Evolutionary conservation across 2,888 invertebrate species (phyloP).

Genomic region (Drosophila meridiana): DNA sequence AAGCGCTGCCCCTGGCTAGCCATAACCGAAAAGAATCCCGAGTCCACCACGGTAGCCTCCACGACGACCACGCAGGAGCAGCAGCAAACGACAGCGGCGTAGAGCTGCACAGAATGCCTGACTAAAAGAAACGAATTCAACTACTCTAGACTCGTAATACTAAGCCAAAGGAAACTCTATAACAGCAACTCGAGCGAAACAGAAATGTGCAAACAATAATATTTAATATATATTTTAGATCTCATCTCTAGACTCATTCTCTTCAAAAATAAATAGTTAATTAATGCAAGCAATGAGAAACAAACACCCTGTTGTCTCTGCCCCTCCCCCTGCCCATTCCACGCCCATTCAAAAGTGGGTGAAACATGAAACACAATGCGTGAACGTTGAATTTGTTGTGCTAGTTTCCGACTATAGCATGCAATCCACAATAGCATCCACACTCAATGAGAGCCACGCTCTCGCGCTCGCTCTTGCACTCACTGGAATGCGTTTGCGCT

Average conservation of each 20-base stretch:
- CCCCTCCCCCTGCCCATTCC: not conserved
- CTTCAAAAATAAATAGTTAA: conserved; percentile 59
- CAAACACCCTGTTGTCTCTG: conserved; percentile 15
- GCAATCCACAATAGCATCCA: conserved; percentile 54
- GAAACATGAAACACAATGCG: conserved; percentile 28
- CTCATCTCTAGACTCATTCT: conserved; percentile 50
- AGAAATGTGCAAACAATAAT: conserved; percentile 6
- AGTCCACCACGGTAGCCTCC: conserved; percentile 86
- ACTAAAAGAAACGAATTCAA: no score
- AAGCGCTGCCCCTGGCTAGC: conserved; percentile 91
- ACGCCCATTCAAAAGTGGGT: not conserved
- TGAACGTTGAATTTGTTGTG: conserved; percentile 51
- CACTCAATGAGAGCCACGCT: conserved; percentile 17
- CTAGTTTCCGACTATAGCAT: conserved; percentile 47
- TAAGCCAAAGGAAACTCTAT: conserved; percentile 26
- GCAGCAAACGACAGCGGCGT: conserved; percentile 83
- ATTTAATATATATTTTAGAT: conserved; percentile 15
- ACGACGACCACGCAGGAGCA: conserved; percentile 75
- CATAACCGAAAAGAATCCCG: conserved; percentile 88
- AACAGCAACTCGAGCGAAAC: conserved; percentile 3
- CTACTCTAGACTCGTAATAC: conserved; percentile 47
- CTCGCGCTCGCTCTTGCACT: conserved; percentile 20
- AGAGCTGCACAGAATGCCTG: conserved; percentile 22
- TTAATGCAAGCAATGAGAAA: conserved; percentile 55
- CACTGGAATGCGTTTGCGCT: conserved; percentile 62